Conservation (phyloP, 2,888 invertebrate species). For the Tupiocoris notatus region DNA sequence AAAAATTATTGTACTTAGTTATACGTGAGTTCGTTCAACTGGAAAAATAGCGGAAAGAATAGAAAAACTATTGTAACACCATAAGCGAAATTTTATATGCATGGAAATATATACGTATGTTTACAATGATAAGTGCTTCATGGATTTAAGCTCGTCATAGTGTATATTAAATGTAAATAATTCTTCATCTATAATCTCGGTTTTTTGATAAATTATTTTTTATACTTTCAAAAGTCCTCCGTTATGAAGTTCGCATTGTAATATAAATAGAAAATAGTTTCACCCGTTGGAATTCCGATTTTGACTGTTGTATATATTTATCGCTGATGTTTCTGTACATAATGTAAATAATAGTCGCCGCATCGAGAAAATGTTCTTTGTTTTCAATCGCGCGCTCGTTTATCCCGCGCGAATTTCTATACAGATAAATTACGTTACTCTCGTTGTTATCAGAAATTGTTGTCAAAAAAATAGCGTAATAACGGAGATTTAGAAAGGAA, state of each 20-base stretch:
- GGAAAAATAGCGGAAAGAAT: background rate
- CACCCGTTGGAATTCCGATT: constrained; percentile 5
- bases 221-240: constrained; percentile 26
- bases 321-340: constrained; percentile 17
- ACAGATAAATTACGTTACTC: background rate
- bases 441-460: constrained; percentile 16
- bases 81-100: constrained; percentile 19
- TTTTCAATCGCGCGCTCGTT: background rate
- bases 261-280: background rate
- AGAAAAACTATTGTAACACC: constrained; percentile 31
- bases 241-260: constrained; percentile 3
- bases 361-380: constrained; percentile 5
- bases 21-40: constrained; percentile 3
- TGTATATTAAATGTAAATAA: constrained; percentile 36
- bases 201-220: constrained; percentile 36
- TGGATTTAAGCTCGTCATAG: constrained; percentile 27
- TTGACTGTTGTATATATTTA: constrained; percentile 19
- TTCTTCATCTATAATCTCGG: background rate
- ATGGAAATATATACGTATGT: constrained; percentile 22
- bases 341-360: constrained; percentile 20
- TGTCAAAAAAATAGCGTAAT: constrained; percentile 18
- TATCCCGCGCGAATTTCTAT: too few species aligned
- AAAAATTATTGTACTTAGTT: constrained; percentile 6
- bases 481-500: background rate
- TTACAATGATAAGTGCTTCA: constrained; percentile 33